Conservation (phyloP, 2,113 vertebrate species). For the Microtus ochrogaster region DNA sequence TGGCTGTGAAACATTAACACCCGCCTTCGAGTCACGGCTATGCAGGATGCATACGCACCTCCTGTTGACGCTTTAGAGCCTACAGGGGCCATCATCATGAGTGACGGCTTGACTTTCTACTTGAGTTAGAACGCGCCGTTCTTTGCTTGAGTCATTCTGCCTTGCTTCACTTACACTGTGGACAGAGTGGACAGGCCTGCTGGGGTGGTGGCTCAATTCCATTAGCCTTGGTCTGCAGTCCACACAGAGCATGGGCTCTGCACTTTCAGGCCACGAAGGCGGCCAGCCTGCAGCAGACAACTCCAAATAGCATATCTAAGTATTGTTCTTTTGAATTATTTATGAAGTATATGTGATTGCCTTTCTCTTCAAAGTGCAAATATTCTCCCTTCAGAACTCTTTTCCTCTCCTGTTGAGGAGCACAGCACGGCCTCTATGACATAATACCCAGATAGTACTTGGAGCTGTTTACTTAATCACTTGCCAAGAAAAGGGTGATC, state of each 20-base stretch:
- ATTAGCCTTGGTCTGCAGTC: background rate
- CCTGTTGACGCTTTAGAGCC: background rate
- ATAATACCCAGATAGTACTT: background rate
- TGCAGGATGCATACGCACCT: background rate
- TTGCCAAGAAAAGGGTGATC: background rate
- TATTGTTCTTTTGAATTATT: constrained; percentile 29
- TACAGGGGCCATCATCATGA: background rate
- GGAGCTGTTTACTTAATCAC: background rate
- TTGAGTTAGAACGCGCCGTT: background rate
- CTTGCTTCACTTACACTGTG: background rate
- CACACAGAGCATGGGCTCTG: background rate
- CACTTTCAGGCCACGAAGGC: background rate
- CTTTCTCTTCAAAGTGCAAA: constrained; percentile 16
- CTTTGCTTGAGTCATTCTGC: background rate
- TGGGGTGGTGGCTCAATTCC: background rate
- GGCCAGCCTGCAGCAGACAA: background rate
- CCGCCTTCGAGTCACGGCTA: background rate
- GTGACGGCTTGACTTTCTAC: background rate
- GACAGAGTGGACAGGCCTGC: background rate
- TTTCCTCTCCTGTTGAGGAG: background rate
- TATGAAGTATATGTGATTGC: background rate
- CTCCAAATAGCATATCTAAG: background rate
- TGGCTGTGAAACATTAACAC: background rate
- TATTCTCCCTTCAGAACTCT: background rate
- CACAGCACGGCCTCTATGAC: background rate